These are phyloP conservation scores for Pseudochirops corinnae DNA, from an alignment of 2,797 vertebrate genomes.

Conservation along the genomic window DNA sequence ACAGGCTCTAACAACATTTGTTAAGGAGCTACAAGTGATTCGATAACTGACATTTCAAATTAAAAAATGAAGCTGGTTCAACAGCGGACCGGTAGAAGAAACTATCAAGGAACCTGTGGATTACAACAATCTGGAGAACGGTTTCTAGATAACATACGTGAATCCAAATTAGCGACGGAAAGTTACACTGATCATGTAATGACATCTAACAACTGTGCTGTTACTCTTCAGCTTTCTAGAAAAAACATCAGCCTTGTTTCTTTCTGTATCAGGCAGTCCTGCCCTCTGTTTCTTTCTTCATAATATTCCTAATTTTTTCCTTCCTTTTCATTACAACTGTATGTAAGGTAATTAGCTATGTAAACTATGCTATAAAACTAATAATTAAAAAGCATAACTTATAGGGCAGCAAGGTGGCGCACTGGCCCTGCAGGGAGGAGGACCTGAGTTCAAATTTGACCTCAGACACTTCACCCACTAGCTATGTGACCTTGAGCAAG, in stretches of 20 bases:
- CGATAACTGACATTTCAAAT: background rate
- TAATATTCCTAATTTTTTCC: background rate
- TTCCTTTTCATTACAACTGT: background rate
- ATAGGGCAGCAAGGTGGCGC: too few relatives aligned
- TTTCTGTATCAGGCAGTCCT: background rate
- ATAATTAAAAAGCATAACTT: background rate
- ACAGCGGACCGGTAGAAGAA: background rate
- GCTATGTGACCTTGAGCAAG: too few relatives aligned
- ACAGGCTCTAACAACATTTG: background rate
- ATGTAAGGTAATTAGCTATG: background rate
- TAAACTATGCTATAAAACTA: background rate
- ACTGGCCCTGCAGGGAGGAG: too few relatives aligned
- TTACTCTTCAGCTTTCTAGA: background rate
- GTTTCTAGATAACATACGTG: background rate
- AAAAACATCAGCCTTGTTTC: background rate
- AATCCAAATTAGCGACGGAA: background rate
- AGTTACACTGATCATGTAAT: background rate
- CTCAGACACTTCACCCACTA: too few relatives aligned
- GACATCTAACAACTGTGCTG: background rate
- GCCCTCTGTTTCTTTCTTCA: background rate
- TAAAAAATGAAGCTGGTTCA: background rate
- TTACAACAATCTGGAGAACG: background rate
- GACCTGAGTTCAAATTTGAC: too few relatives aligned
- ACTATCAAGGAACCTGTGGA: background rate
- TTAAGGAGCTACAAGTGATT: background rate